Percentiles rank a stretch among this genome's conserved stretches.
Evolutionary conservation across 2,797 vertebrate genomes (phyloP).

Genomic region (Graptemys geographica): DNA sequence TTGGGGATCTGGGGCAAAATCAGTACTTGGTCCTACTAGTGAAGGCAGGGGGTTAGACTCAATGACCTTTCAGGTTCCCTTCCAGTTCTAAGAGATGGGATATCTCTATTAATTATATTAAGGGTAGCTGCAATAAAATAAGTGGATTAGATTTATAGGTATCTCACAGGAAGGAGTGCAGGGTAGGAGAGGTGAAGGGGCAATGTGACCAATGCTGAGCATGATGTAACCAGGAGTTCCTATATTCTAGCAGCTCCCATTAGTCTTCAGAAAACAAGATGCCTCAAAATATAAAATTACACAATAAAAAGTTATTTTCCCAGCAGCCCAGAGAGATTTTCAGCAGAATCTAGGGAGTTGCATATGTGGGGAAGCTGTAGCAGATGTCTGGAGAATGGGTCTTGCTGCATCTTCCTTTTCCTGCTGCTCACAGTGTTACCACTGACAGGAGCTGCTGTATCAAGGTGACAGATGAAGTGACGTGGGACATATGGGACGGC

Average conservation of each 20-base stretch:
- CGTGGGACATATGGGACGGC: not conserved
- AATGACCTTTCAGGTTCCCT: no score
- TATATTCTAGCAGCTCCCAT: not conserved
- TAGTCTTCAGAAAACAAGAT: not conserved
- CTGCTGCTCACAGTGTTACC: no score
- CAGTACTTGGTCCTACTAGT: no score
- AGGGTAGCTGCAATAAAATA: not conserved
- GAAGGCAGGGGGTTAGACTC: no score
- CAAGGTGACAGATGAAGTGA: conserved; percentile 8
- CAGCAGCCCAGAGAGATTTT: not conserved
- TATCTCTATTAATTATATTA: no score
- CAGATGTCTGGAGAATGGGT: conserved; percentile 15
- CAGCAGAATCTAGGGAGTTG: not conserved
- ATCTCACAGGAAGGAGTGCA: not conserved
- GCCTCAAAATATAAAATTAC: not conserved
- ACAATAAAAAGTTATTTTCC: not conserved
- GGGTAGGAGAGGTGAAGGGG: rapidly evolving
- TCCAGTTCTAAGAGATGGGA: no score
- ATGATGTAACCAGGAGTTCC: not conserved
- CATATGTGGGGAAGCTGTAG: not conserved
- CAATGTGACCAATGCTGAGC: not conserved
- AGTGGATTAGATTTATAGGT: not conserved
- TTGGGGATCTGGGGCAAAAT: no score
- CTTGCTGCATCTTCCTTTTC: not conserved
- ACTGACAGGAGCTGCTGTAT: no score